Evolutionary conservation across 2,888 invertebrate species (phyloP).

Genomic region (Iselma pallidipennis): DNA sequence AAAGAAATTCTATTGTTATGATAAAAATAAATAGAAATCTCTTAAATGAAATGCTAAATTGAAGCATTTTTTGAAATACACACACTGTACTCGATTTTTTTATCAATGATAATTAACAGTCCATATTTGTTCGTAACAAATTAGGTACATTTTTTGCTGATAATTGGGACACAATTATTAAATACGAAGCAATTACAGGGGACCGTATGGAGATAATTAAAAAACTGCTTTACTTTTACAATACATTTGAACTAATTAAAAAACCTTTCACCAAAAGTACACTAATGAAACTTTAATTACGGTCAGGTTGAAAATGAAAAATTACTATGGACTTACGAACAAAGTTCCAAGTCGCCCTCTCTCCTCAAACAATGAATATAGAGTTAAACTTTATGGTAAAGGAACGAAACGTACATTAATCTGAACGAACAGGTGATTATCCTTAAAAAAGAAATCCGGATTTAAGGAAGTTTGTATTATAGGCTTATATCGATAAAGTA

Average conservation of each 20-base stretch:
- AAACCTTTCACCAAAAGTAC: constrained; percentile 23
- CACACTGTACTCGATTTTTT: neutral
- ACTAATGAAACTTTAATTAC: constrained; percentile 29
- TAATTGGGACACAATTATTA: neutral
- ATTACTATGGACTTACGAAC: constrained; percentile 22
- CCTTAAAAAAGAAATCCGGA: neutral
- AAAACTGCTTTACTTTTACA: constrained; percentile 23
- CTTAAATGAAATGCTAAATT: neutral
- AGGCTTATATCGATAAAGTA: neutral
- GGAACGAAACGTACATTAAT: constrained; percentile 20
- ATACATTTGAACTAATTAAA: constrained; percentile 24
- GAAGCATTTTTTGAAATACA: neutral
- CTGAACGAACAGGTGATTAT: constrained; percentile 20
- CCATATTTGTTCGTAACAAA: constrained; percentile 6
- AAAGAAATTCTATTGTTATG: no score
- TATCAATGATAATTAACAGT: constrained; percentile 5
- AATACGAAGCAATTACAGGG: constrained; percentile 17
- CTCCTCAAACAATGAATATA: constrained; percentile 18
- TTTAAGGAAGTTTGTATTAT: no score
- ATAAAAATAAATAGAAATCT: neutral
- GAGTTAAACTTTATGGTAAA: constrained; percentile 14
- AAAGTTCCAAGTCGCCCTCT: constrained; percentile 12
- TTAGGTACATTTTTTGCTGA: neutral
- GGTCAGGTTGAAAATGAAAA: constrained; percentile 19
- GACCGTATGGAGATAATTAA: constrained; percentile 24